A percentile compares a stretch with the other conserved stretches of the same genome.
These are phyloP conservation scores for Dromaius novaehollandiae DNA, from an alignment of 2,113 vertebrate genomes.

Conservation along the genomic window DNA sequence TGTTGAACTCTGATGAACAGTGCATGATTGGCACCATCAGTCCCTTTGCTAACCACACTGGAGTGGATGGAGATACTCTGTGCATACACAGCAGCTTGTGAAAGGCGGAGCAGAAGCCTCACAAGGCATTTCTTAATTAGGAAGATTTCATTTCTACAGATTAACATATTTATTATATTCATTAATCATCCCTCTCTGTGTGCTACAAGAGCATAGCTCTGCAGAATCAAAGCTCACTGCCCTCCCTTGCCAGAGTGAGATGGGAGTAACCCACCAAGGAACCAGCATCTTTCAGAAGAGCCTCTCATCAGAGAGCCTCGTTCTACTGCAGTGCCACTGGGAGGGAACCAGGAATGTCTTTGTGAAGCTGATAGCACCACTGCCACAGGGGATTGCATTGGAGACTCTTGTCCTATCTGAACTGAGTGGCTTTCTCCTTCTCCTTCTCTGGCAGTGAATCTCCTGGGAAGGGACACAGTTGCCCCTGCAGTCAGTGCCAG, in stretches of 20 bases:
- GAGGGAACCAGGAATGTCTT: neutral
- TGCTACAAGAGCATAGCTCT: neutral
- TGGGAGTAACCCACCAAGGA: neutral
- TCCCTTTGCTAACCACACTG: neutral
- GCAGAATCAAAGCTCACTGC: neutral
- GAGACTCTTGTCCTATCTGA: neutral
- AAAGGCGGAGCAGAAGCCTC: neutral
- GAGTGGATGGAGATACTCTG: neutral
- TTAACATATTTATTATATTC: slow-evolving; percentile 31
- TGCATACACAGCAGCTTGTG: neutral
- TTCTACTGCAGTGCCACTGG: neutral
- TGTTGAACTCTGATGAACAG: neutral
- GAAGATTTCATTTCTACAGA: slow-evolving; percentile 14
- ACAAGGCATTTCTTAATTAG: slow-evolving; percentile 6
- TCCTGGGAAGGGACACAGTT: neutral
- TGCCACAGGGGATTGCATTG: neutral
- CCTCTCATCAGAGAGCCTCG: neutral
- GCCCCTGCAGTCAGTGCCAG: neutral
- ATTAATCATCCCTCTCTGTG: neutral
- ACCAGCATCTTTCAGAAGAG: neutral
- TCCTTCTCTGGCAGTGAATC: neutral
- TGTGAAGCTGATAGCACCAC: neutral
- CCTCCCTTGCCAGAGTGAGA: neutral
- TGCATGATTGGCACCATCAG: neutral
- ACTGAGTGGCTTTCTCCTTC: neutral